A percentile compares a stretch with the other conserved stretches of the same genome.
phyloP scores from a whole-genome alignment of 2,113 vertebrate species.

The Accipiter virgatus region DNA sequence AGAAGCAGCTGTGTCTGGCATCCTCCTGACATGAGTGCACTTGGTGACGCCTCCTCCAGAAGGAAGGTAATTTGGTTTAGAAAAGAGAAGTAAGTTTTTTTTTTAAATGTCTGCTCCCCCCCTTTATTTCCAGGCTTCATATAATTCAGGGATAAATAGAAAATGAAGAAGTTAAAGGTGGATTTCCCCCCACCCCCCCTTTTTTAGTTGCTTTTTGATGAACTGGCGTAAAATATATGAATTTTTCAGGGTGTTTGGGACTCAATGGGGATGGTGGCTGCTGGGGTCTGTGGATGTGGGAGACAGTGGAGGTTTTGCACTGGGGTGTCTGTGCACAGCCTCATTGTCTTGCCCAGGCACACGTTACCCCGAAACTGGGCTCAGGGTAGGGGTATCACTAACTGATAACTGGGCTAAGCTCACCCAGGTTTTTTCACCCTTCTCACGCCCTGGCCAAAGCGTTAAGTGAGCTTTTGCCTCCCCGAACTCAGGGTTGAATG shows the following conservation, averaged over 20 bases:
- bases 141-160: conserved; percentile 59
- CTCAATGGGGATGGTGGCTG: not conserved
- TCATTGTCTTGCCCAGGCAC: not conserved
- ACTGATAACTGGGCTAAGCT: not conserved
- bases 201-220: not conserved
- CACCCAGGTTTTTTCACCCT: not conserved
- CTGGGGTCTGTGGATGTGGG: too few species aligned
- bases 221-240: not conserved
- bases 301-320: not conserved
- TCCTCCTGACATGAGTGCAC: not conserved
- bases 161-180: conserved; percentile 13
- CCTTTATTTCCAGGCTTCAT: conserved; percentile 47
- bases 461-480: not conserved
- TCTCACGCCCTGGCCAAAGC: not conserved
- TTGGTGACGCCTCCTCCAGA: not conserved
- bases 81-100: not conserved
- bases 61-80: not conserved
- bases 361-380: not conserved
- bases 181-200: not conserved
- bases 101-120: not conserved
- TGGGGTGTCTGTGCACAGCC: not conserved
- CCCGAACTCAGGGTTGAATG: not conserved
- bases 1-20: not conserved
- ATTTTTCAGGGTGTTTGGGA: not conserved
- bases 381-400: not conserved